A percentile compares a stretch with the other conserved stretches of the same genome.
Evolutionary conservation across 2,113 vertebrate species (phyloP).

Genomic region (Hyaena hyaena): DNA sequence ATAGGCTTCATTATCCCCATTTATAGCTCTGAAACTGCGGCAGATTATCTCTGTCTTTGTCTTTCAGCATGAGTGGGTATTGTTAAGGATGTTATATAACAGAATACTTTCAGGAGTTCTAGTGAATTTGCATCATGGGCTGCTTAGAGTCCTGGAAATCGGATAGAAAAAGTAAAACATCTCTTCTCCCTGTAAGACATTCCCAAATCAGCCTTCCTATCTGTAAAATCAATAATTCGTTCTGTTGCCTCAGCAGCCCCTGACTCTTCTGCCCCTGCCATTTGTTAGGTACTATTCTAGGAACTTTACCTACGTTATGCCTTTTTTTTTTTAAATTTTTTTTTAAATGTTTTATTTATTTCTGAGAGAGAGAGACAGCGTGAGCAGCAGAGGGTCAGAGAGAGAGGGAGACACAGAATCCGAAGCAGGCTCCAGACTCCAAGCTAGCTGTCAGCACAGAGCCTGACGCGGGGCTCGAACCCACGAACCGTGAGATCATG

Average conservation of each 20-base stretch:
- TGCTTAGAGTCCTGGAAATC: not conserved
- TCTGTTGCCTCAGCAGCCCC: not conserved
- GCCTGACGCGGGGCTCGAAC: too few species aligned
- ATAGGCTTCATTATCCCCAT: not conserved
- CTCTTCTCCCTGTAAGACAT: slow-evolving; percentile 17
- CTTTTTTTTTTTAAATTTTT: not conserved
- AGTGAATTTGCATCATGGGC: not conserved
- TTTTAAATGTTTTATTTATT: too few species aligned
- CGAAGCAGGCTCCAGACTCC: too few species aligned
- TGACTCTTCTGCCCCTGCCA: not conserved
- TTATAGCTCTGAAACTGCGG: not conserved
- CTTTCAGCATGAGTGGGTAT: not conserved
- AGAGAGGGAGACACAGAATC: too few species aligned
- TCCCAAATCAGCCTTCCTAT: not conserved
- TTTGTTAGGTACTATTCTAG: slow-evolving; percentile 40
- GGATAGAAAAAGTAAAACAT: not conserved
- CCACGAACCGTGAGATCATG: too few species aligned
- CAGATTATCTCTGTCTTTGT: not conserved
- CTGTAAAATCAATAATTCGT: not conserved
- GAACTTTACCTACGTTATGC: not conserved
- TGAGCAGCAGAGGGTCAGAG: too few species aligned
- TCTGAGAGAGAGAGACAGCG: too few species aligned
- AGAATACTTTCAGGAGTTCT: not conserved
- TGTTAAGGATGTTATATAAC: not conserved
- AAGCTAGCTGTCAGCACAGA: too few species aligned